These are phyloP conservation scores for Sorex araneus DNA, from an alignment of 2,113 vertebrate genomes.

Conservation along the genomic window DNA sequence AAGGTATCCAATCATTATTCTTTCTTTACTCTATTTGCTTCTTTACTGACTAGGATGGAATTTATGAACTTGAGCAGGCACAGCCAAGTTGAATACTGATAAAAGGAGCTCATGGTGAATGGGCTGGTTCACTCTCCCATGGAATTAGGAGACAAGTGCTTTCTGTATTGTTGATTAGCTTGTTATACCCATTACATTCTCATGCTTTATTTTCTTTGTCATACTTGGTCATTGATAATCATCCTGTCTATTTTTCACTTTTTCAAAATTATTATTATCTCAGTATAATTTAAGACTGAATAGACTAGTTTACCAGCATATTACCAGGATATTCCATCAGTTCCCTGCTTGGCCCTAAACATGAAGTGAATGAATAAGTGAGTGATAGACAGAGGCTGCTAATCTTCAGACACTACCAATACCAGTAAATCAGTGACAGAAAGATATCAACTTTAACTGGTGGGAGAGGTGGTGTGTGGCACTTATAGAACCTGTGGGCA, in stretches of 20 bases:
- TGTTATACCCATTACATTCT: background rate
- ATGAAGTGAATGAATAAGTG: background rate
- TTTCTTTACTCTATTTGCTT: background rate
- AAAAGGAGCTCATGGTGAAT: background rate
- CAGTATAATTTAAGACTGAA: background rate
- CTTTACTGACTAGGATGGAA: background rate
- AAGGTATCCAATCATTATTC: background rate
- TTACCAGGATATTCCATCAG: no score
- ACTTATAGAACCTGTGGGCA: background rate
- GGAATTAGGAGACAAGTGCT: background rate
- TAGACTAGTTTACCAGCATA: background rate
- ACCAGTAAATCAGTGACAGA: background rate
- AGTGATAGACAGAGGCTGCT: background rate
- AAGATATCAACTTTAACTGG: background rate
- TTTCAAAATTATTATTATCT: background rate
- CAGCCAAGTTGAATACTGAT: background rate
- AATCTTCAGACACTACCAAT: background rate
- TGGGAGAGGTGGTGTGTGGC: background rate
- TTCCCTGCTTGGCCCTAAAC: background rate
- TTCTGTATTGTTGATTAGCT: background rate
- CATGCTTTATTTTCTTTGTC: background rate
- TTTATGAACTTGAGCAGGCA: background rate
- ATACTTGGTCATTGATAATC: background rate
- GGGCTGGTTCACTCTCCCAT: background rate
- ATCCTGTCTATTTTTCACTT: conserved; percentile 20